Base-by-base conservation (phyloP, 1,140 invertebrate genomes). In the Sitophilus oryzae region DNA sequence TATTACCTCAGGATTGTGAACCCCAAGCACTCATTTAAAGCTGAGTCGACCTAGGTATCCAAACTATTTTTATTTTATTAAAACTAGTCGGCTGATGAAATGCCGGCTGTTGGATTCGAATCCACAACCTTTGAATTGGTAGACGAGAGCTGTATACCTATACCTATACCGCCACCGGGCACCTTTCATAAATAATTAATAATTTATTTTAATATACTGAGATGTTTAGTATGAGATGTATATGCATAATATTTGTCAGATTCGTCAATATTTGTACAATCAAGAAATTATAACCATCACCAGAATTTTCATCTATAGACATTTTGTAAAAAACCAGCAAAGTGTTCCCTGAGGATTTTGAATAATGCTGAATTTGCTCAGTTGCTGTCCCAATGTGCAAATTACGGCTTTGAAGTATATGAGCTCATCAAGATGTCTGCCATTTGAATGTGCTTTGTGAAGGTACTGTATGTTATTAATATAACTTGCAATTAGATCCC, bases 371-470 rank as follows among this genome's bases (percentile, higher is more conserved):
- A 96, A 74, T 96, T 96, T 75, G 93, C 93, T 21, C 86, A 92
- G 64, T 74, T 96, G 38, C 77, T 96, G 0, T 89, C 87, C 3
- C 90, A 95, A 72, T 93, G 89, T 16, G 45, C 96, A 0, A 91
- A 91, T 73, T 88, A 92, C 69, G 90, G 91, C 5, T 93, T 94
- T 69, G 93, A 96, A 73, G 93, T 97, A 2, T 96, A 94, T 66
- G 93, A 97, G 76, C 76, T 97, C 35, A 96, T 91, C 0, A 96
- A 96, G 77, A 96, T 96, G 93, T 96, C 93, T 69, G 95, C 93
- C 18, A 96, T 97, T 65, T 82, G 93, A 59, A 93, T 97, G 89
- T 94, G 91, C 54, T 97, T 97, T 71, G 94, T 97, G 5, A 97
- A 97, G 72, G 48, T 37, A n/a, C n/a, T n/a, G n/a, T n/a, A n/a